Evolutionary conservation across 2,797 vertebrate genomes (phyloP).

Genomic region (Sebastes baramenuke): DNA sequence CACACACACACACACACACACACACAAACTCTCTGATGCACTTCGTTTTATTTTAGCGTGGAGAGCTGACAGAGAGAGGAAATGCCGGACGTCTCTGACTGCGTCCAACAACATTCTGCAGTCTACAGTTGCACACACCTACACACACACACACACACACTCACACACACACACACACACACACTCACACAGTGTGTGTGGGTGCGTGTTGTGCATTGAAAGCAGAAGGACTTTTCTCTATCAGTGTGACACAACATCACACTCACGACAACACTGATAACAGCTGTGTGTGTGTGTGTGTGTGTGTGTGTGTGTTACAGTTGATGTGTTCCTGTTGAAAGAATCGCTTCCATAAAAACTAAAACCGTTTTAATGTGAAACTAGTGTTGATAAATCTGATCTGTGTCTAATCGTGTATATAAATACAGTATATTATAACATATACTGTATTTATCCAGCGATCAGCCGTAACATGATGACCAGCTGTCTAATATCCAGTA

Average conservation of each 20-base stretch:
- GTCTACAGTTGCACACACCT: constrained; percentile 40
- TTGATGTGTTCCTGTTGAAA: too few relatives aligned
- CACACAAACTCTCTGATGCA: not conserved
- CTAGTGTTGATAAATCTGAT: too few relatives aligned
- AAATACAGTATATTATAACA: too few relatives aligned
- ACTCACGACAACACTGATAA: not conserved
- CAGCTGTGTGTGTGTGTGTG: not conserved
- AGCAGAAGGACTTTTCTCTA: not conserved
- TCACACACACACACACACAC: not conserved
- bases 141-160: not conserved
- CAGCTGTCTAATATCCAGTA: too few relatives aligned
- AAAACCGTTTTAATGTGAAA: too few relatives aligned
- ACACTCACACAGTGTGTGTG: too few relatives aligned
- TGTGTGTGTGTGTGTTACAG: constrained; percentile 7
- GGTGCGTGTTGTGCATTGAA: not conserved
- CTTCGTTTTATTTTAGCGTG: constrained; percentile 29
- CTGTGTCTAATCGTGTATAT: too few relatives aligned
- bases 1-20: constrained; percentile 11
- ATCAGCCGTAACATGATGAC: too few relatives aligned
- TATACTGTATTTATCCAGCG: too few relatives aligned
- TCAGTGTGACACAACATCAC: not conserved
- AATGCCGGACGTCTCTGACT: constrained; percentile 56
- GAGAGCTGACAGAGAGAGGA: constrained; percentile 49
- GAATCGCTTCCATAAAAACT: too few relatives aligned
- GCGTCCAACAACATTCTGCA: constrained; percentile 61